Evolutionary conservation across 1,140 invertebrate genomes (phyloP), one percentile per base, ranked within the genome.

Genomic region (Ips nitidus): DNA sequence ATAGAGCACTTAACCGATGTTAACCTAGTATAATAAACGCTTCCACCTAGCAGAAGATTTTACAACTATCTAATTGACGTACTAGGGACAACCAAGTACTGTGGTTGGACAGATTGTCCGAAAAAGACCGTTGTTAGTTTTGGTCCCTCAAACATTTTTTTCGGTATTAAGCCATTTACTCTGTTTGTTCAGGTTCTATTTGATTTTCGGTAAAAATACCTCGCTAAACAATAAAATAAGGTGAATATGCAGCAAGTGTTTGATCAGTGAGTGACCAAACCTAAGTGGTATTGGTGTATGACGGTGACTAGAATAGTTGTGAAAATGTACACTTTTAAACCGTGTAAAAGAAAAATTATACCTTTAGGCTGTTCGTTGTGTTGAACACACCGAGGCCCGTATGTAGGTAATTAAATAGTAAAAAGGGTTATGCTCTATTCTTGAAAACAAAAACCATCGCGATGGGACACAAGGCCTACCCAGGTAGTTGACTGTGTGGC

Each of bases 401-500:
- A 62, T 36, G 42, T 40, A 42, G 50, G 41, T 52, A 62, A 62
- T 62, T 62, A 62, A 62, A 62, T 41, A 36, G 40, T 40, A 47
- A 45, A 62, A 62, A 62, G 50, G 60, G 60, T 47, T 62, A 37
- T 0, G 41, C 8, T 41, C 60, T 52, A 41, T 62, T 36, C 60
- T 62, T 47, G 7, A 62, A 62, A 62, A 62, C 22, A 38, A 62
- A 39, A 7, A n/a, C 38, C n/a, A 47, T 7, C 6, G 22, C 43
- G 41, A 42, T 47, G 60, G 43, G 37, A 50, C 45, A 50, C 45
- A 38, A 40, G 60, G 60, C 42, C 43, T 62, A 37, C 39, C 41
- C 60, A 62, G 60, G 60, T 62, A 62, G 60, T 62, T 40, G 60
- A 62, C 60, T n/a, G 56, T 6, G 60, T 43, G 43, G 41, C 4